These are phyloP conservation scores for Pitangus sulphuratus DNA, from an alignment of 2,797 vertebrate genomes.

Conservation along the genomic window DNA sequence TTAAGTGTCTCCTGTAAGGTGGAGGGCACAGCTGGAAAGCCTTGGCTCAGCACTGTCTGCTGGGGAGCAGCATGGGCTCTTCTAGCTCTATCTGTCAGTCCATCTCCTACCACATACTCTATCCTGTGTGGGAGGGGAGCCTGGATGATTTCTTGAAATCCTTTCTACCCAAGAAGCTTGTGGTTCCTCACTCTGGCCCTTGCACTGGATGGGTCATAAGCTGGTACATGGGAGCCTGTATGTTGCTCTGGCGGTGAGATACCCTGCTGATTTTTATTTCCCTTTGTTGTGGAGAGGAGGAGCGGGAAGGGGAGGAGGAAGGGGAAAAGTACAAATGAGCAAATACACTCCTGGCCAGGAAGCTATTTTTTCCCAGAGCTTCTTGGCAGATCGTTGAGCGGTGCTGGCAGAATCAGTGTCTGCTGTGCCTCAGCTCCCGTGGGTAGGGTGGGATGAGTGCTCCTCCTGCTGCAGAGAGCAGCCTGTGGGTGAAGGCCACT, in stretches of 20 bases:
- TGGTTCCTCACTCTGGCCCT: background rate
- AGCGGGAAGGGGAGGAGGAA: background rate
- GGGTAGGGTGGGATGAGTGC: background rate
- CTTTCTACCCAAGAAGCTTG: background rate
- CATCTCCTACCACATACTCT: background rate
- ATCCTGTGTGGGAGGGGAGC: background rate
- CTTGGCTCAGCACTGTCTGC: background rate
- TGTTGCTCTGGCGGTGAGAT: background rate
- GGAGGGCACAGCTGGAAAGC: background rate
- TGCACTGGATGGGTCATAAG: background rate
- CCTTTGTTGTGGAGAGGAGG: background rate
- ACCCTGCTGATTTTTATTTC: background rate
- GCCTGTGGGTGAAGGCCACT: background rate
- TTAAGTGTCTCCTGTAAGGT: background rate
- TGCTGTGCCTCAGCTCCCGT: rapidly evolving
- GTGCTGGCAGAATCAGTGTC: background rate
- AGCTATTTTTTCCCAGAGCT: background rate
- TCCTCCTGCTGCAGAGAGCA: background rate
- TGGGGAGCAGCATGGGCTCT: background rate
- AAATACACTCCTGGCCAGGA: background rate
- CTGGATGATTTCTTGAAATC: background rate
- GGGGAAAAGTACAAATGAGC: background rate
- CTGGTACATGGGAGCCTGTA: background rate
- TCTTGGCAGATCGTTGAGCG: background rate
- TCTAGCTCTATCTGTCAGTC: background rate